Evolutionary conservation across 2,113 vertebrate genomes (phyloP).

Genomic region (Holacanthus passer): DNA sequence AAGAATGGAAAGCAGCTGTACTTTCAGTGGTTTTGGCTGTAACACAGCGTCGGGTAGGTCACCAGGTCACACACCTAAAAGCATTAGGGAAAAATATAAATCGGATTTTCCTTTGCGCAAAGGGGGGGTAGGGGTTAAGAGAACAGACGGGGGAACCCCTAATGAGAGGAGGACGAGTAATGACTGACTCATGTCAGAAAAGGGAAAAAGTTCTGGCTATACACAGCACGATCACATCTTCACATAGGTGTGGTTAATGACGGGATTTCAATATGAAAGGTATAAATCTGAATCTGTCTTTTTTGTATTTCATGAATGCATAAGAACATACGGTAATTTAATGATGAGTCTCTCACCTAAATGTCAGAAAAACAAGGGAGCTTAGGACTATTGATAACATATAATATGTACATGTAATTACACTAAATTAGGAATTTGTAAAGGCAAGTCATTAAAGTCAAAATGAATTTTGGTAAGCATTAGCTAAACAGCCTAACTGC

Average conservation of each 20-base stretch:
- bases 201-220: neutral
- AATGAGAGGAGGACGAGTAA: neutral
- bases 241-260: constrained; percentile 33
- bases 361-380: neutral
- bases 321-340: no score
- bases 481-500: neutral
- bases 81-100: neutral
- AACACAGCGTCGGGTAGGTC: neutral
- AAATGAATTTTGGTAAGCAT: neutral
- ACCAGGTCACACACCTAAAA: neutral
- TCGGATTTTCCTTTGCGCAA: constrained; percentile 37
- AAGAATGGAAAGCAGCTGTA: neutral
- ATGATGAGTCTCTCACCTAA: neutral
- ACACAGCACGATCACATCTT: neutral
- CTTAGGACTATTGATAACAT: no score
- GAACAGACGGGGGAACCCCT: constrained; percentile 48
- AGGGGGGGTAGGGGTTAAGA: no score
- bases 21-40: neutral
- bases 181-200: constrained; percentile 28
- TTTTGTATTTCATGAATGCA: neutral
- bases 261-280: constrained; percentile 31
- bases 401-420: neutral
- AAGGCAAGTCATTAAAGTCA: neutral
- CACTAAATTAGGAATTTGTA: neutral
- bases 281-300: constrained; percentile 5